Evolutionary conservation across 1,140 invertebrate genomes (phyloP).

Genomic region (Tigriopus japonicus): DNA sequence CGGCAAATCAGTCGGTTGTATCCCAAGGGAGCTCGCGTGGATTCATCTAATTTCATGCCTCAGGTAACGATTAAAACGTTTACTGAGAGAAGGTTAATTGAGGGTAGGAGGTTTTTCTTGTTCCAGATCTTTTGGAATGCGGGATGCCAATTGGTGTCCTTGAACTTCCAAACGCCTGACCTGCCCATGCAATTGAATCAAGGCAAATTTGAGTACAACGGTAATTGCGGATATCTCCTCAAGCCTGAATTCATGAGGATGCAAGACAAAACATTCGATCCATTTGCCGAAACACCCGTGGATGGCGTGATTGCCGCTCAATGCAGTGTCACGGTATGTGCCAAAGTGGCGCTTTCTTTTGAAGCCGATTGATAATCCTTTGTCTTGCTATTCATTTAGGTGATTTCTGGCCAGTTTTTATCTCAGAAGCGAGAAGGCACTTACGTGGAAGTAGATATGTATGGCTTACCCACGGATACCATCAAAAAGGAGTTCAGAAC

Average conservation of each 20-base stretch:
- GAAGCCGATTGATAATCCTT: too few relatives aligned
- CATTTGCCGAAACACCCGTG: conserved; percentile 94
- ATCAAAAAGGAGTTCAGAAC: conserved; percentile 96
- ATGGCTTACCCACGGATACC: conserved; percentile 94
- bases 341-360: too few relatives aligned
- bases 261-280: conserved; percentile 88
- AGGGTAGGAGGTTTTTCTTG: too few relatives aligned
- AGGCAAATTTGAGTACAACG: conserved; percentile 99
- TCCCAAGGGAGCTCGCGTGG: conserved; percentile 91
- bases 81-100: too few relatives aligned
- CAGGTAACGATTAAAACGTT: too few relatives aligned
- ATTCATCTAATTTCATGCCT: conserved; percentile 99
- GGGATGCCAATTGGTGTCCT: conserved; percentile 82
- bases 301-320: conserved; percentile 98
- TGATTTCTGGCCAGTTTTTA: conserved; percentile 41
- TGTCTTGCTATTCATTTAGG: too few relatives aligned
- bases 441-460: conserved; percentile 84
- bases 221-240: conserved; percentile 82
- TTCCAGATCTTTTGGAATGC: conserved; percentile 47
- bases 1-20: conserved; percentile 97
- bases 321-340: conserved; percentile 88
- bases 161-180: conserved; percentile 99
- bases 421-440: conserved; percentile 40
- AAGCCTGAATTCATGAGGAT: conserved; percentile 99
- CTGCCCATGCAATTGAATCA: conserved; percentile 99